These are phyloP conservation scores for Blastomussa wellsi DNA, from an alignment of 92 coral and sea anemone genomes.

Conservation along the genomic window DNA sequence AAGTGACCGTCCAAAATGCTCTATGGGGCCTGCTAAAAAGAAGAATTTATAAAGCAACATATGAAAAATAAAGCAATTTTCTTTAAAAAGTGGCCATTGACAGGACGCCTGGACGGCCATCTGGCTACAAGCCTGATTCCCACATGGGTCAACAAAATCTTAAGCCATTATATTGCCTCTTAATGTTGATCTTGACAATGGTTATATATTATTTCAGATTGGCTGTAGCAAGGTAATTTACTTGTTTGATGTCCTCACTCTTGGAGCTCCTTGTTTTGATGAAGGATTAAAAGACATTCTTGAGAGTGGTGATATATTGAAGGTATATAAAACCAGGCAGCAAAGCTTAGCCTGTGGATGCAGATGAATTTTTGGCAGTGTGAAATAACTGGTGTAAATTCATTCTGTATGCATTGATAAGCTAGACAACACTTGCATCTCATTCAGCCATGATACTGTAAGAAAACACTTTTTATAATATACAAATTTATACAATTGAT, in stretches of 20 bases:
- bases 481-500: no score
- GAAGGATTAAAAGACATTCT: slow-evolving; percentile 87
- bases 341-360: not conserved
- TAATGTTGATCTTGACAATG: not conserved
- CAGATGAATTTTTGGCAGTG: not conserved
- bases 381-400: no score
- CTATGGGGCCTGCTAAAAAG: no score
- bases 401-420: not conserved
- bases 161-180: no score
- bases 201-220: slow-evolving; percentile 52
- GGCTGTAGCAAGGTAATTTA: slow-evolving; percentile 93
- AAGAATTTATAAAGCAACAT: no score
- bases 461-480: no score
- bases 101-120: no score
- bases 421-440: not conserved
- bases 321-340: slow-evolving; percentile 50
- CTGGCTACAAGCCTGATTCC: no score
- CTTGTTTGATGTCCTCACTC: slow-evolving; percentile 82
- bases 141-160: no score
- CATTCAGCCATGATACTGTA: not conserved
- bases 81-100: no score
- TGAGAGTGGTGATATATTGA: slow-evolving; percentile 84
- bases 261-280: slow-evolving; percentile 89
- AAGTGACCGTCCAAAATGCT: no score
- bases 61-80: no score